These are phyloP conservation scores for Heteromormyrus szaboi DNA, from an alignment of 2,797 vertebrate species.

Conservation along the genomic window DNA sequence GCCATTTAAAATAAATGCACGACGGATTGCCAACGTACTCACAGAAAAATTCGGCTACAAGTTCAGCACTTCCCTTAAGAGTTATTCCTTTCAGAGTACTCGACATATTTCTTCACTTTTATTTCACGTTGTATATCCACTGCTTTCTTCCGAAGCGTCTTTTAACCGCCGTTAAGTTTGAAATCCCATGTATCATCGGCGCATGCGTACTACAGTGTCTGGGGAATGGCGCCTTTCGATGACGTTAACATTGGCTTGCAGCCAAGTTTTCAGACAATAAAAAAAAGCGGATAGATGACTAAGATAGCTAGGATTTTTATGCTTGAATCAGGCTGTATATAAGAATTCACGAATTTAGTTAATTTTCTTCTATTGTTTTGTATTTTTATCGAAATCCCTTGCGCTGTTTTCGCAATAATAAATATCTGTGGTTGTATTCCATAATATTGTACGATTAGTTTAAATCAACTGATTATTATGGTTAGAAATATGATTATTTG, in stretches of 20 bases:
- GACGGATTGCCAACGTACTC: conserved; percentile 42
- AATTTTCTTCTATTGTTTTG: background rate
- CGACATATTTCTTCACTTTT: conserved; percentile 38
- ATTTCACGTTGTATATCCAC: background rate
- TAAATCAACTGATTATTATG: background rate
- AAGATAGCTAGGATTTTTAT: background rate
- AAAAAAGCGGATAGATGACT: background rate
- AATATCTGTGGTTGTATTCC: background rate
- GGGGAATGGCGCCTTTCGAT: conserved; percentile 19
- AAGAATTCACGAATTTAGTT: background rate
- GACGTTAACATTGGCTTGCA: conserved; percentile 28
- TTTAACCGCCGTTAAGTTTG: conserved; percentile 59
- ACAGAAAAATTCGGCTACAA: conserved; percentile 92
- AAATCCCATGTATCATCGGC: conserved; percentile 38
- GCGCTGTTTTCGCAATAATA: background rate
- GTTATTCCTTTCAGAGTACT: conserved; percentile 76
- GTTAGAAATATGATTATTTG: background rate
- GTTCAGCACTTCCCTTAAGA: conserved; percentile 80
- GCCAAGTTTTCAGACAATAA: background rate
- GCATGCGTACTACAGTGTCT: background rate
- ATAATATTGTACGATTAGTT: background rate
- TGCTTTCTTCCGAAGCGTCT: background rate
- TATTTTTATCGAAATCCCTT: background rate
- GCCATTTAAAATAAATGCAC: background rate
- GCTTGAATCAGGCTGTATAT: background rate